These are phyloP conservation scores for Knipowitschia caucasica DNA, from an alignment of 2,797 vertebrate species.

Conservation along the genomic window DNA sequence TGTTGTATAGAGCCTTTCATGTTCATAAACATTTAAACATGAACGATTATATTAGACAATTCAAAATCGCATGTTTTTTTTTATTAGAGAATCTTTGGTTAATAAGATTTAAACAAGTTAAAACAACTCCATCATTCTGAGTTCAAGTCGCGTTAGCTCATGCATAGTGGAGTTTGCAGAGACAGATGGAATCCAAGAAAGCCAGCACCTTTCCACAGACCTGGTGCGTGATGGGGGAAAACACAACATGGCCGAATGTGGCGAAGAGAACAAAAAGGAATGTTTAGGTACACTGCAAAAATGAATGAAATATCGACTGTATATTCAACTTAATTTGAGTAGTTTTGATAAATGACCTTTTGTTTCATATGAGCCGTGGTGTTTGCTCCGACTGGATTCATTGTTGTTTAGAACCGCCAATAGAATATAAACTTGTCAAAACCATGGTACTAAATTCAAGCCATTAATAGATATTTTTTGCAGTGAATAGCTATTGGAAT, in stretches of 20 bases:
- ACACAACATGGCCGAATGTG: slow-evolving; percentile 57
- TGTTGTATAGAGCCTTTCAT: too few species aligned
- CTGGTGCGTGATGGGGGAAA: slow-evolving; percentile 50
- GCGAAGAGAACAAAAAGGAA: slow-evolving; percentile 66
- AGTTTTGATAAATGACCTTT: neutral
- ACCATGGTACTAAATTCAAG: neutral
- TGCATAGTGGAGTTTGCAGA: neutral
- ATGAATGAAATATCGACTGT: neutral
- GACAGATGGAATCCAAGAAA: neutral
- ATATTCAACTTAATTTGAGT: neutral
- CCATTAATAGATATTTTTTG: neutral
- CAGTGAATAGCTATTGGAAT: neutral
- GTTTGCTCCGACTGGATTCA: too few species aligned
- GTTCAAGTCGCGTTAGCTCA: neutral
- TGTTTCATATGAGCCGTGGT: neutral
- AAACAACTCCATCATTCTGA: neutral
- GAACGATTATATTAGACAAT: too few species aligned
- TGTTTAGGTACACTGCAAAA: slow-evolving; percentile 36
- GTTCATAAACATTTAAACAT: too few species aligned
- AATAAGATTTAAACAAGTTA: neutral
- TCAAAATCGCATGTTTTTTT: too few species aligned
- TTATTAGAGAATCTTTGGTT: neutral
- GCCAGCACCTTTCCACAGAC: slow-evolving; percentile 42
- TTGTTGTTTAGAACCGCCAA: too few species aligned
- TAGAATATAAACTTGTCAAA: neutral